These are phyloP conservation scores for Microchrysa polita DNA, from an alignment of 2,888 invertebrate species.

Conservation along the genomic window DNA sequence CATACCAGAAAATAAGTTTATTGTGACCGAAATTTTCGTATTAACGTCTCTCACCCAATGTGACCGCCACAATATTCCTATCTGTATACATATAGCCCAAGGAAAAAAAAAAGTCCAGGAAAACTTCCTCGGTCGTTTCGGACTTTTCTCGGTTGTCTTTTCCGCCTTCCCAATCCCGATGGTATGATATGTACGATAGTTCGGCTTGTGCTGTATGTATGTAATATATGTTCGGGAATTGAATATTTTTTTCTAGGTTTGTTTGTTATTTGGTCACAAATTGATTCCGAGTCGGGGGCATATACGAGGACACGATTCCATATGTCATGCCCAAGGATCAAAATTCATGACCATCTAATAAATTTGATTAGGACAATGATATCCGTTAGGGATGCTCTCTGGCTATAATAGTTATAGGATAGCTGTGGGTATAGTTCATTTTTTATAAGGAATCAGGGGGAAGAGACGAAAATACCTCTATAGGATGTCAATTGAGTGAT, in stretches of 20 bases:
- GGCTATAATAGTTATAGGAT: constrained; percentile 12
- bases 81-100: neutral
- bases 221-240: constrained; percentile 9
- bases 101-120: constrained; percentile 19
- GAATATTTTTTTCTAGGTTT: constrained; percentile 24
- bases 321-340: constrained; percentile 49
- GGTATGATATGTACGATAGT: constrained; percentile 27
- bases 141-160: constrained; percentile 13
- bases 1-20: neutral
- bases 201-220: constrained; percentile 13
- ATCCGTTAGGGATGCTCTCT: constrained; percentile 44
- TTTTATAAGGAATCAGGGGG: neutral
- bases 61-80: too few species aligned
- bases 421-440: neutral
- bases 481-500: constrained; percentile 41
- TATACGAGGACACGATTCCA: constrained; percentile 9
- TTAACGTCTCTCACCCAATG: constrained; percentile 12
- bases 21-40: constrained; percentile 28
- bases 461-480: constrained; percentile 9
- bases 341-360: constrained; percentile 51
- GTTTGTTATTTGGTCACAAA: constrained; percentile 44
- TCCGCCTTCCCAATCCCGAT: neutral
- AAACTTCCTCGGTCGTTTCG: constrained; percentile 24
- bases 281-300: constrained; percentile 10
- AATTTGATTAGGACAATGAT: constrained; percentile 51